Evolutionary conservation across 1,140 invertebrate species (phyloP).

Genomic region (Leptoteleia sp.): DNA sequence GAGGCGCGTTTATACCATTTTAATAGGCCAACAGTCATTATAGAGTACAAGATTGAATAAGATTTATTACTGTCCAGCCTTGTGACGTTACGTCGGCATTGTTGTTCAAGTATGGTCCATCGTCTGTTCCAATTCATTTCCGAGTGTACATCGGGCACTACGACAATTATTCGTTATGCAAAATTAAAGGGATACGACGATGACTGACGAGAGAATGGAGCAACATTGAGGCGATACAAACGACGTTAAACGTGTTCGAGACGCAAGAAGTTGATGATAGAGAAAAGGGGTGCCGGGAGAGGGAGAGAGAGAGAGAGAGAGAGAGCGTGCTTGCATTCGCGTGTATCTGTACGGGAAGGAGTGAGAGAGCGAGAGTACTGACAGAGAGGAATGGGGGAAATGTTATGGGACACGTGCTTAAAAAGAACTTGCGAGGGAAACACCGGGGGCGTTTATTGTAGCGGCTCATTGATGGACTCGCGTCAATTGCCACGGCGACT

Average conservation of each 20-base stretch:
- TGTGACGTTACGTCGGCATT: too few relatives aligned
- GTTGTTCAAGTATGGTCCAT: too few relatives aligned
- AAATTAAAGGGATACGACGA: conserved; percentile 57
- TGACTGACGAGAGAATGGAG: conserved; percentile 49
- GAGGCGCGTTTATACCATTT: too few relatives aligned
- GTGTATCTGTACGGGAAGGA: background rate
- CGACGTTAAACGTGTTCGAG: conserved; percentile 2
- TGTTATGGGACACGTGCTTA: conserved; percentile 9
- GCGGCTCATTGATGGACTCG: conserved; percentile 35
- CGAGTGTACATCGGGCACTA: conserved; percentile 63
- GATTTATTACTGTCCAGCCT: too few relatives aligned
- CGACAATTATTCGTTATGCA: conserved; percentile 62
- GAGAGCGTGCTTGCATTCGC: background rate
- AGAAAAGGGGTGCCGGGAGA: background rate
- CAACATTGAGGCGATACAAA: conserved; percentile 20
- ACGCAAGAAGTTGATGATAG: conserved; percentile 17
- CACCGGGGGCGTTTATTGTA: conserved; percentile 21
- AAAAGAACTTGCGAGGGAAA: background rate
- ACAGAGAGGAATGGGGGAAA: too few relatives aligned
- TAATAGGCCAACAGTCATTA: too few relatives aligned
- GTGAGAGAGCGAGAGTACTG: conserved; percentile 5
- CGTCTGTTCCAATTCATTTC: too few relatives aligned
- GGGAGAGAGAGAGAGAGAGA: background rate
- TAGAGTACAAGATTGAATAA: too few relatives aligned
- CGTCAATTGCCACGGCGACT: conserved; percentile 48